Evolutionary conservation across 2,797 vertebrate species (phyloP), one percentile per base, ranked within the genome.

Genomic region (Chloroceryle inda): DNA sequence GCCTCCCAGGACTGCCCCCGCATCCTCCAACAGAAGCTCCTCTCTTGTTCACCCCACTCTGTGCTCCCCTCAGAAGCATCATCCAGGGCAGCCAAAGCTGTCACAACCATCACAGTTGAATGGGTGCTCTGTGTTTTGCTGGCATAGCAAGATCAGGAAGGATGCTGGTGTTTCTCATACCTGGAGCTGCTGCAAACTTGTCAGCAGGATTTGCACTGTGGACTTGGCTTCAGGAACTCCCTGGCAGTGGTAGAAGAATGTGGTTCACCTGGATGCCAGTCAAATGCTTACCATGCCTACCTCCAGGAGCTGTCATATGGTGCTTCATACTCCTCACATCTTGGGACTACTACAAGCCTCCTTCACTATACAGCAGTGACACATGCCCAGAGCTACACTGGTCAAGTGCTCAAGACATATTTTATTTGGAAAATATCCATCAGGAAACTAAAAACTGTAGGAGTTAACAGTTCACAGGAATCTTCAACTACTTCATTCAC

Each of bases 61-160:
- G 42, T 1, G 0, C 24, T 44, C 50, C 18, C 42, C 31, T 8
- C 35, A 38, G 64, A 8, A 58, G 20, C 64, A 55, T 6, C 50
- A 2, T 55, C 11, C 26, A 33, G 20, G 58, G 52, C 33, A 71
- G 58, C 17, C 1, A 0, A 38, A 53, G 44, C 31, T n/a, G 5
- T 8, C 2, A 0, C 21, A 31, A 2, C 14, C 1, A 5, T 17
- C 38, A n/a, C 0, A 1, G 35, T 5, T 38, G 13, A 5, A 0
- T 4, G 18, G 29, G 7, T 11, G 16, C 21, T 67, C 37, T 1
- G 0, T 21, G 35, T 20, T 50, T 14, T 29, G 47, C 35, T 82
- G 84, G 20, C 23, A 5, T 12, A 31, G 55, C 59, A 19, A 9
- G 40, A 11, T 15, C 76, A 52, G 40, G 40, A 44, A 63, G 44